A percentile compares a stretch with the other conserved stretches of the same genome.
Conservation (phyloP, 2,888 invertebrate species). For the Ditylenchus weischeri region DNA sequence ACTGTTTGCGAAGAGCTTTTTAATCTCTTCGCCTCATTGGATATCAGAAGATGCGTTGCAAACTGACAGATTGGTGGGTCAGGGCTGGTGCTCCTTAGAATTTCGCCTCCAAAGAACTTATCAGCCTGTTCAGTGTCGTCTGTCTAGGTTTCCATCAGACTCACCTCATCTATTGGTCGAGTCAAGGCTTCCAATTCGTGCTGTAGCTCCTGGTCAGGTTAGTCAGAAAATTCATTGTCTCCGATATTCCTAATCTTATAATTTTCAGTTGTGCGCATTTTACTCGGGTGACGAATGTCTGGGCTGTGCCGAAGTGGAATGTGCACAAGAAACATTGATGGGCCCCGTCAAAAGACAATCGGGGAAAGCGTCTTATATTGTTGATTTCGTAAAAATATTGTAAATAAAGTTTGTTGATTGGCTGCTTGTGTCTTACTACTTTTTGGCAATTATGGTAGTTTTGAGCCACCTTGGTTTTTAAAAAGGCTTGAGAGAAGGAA, state of each 20-base stretch:
- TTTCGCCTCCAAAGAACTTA: constrained; percentile 41
- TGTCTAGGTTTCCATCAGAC: constrained; percentile 13
- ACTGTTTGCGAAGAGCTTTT: constrained; percentile 42
- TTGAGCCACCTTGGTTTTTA: too few species aligned
- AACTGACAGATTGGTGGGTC: constrained; percentile 1
- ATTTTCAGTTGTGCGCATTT: constrained; percentile 71
- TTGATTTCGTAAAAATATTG: background rate
- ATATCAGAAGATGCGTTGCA: constrained; percentile 21
- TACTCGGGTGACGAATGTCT: constrained; percentile 46
- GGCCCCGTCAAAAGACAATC: background rate
- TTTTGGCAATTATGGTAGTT: too few species aligned
- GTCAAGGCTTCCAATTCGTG: constrained; percentile 43
- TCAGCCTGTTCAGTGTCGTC: constrained; percentile 38
- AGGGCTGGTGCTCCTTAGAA: background rate
- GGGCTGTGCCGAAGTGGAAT: constrained; percentile 49
- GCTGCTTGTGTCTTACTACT: too few species aligned
- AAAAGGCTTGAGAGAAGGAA: too few species aligned
- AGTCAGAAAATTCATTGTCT: background rate
- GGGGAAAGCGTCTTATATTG: background rate
- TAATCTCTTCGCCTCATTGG: constrained; percentile 37
- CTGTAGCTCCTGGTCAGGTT: constrained; percentile 50
- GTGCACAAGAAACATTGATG: constrained; percentile 26
- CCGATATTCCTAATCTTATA: too few species aligned
- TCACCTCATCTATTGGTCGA: constrained; percentile 25
- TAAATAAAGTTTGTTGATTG: too few species aligned